These are phyloP conservation scores for Mormyrops attenuatus DNA, from an alignment of 2,797 vertebrate genomes.

Conservation along the genomic window DNA sequence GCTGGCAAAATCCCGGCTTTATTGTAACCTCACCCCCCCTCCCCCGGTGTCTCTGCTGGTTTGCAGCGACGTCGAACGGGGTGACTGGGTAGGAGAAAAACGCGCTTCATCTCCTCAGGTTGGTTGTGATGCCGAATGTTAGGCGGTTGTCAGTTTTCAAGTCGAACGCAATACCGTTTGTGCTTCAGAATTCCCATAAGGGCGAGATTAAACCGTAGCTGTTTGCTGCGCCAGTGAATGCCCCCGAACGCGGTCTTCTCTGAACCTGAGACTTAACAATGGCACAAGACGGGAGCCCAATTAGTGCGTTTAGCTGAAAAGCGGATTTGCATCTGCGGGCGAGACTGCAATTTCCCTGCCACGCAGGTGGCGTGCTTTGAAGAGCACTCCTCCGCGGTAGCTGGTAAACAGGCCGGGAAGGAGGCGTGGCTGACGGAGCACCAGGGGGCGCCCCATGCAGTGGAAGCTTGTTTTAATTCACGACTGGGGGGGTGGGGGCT, in stretches of 20 bases:
- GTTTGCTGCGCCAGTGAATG: not conserved
- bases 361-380: not conserved
- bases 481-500: not conserved
- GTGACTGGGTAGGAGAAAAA: not conserved
- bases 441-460: not conserved
- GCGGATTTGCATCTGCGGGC: not conserved
- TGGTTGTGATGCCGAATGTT: not conserved
- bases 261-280: not conserved
- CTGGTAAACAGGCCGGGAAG: not conserved
- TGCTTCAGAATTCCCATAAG: constrained; percentile 2
- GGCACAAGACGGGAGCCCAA: not conserved
- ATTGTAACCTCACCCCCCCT: not conserved
- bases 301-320: constrained; percentile 6
- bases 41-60: not conserved
- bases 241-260: not conserved
- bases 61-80: not conserved
- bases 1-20: not conserved
- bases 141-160: not conserved
- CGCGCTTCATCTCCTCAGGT: not conserved
- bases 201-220: not conserved
- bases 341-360: not conserved
- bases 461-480: constrained; percentile 8
- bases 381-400: not conserved
- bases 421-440: not conserved
- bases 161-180: not conserved